These are phyloP conservation scores for Bubo scandiacus DNA, from an alignment of 2,113 vertebrate species.

Conservation along the genomic window DNA sequence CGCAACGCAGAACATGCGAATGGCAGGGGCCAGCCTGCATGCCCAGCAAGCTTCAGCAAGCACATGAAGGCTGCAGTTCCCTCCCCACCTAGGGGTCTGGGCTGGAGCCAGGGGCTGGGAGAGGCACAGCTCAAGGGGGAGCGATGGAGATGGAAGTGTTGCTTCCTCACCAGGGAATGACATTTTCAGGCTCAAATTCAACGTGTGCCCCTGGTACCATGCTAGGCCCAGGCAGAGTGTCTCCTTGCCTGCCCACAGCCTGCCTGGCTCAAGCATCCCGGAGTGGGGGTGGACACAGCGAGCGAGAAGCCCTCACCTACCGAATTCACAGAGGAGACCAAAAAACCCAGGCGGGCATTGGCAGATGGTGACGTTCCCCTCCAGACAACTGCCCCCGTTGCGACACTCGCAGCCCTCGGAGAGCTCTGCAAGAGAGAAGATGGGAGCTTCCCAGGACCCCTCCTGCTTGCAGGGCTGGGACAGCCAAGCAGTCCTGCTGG, in stretches of 20 bases:
- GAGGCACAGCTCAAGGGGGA: background rate
- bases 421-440: slow-evolving; percentile 52
- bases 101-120: background rate
- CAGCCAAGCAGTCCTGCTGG: background rate
- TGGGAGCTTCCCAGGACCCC: background rate
- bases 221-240: background rate
- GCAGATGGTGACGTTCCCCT: slow-evolving; percentile 83
- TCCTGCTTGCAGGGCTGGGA: background rate
- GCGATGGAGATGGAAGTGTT: background rate
- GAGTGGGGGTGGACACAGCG: background rate
- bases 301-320: slow-evolving; percentile 70
- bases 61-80: rapidly evolving
- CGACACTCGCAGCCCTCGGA: slow-evolving; percentile 85
- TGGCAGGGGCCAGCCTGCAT: background rate
- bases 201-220: background rate
- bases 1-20: rapidly evolving
- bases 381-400: slow-evolving; percentile 88
- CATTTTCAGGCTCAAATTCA: background rate
- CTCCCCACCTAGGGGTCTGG: background rate
- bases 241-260: background rate
- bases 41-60: background rate
- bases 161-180: background rate
- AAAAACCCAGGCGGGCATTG: slow-evolving; percentile 91
- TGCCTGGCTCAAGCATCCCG: background rate
- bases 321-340: slow-evolving; percentile 91